These are phyloP conservation scores for Calameuta pallipes DNA, from an alignment of 2,888 invertebrate genomes.

Conservation along the genomic window DNA sequence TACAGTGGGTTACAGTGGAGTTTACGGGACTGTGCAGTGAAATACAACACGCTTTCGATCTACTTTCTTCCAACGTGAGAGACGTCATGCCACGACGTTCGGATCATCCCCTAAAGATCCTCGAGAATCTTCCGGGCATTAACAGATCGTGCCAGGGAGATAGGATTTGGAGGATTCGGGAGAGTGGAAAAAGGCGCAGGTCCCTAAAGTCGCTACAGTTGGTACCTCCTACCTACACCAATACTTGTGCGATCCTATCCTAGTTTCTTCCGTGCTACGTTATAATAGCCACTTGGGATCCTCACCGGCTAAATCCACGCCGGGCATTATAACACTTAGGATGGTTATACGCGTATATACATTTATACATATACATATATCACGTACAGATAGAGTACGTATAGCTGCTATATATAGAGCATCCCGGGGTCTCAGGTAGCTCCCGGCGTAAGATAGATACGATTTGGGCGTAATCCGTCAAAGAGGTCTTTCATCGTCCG, in stretches of 20 bases:
- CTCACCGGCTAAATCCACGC: constrained; percentile 25
- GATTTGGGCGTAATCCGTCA: constrained; percentile 64
- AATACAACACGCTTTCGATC: not conserved
- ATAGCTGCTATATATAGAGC: not conserved
- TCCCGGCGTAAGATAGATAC: constrained; percentile 48
- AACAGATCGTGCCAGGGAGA: not conserved
- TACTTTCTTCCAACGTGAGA: not conserved
- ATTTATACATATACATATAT: not conserved
- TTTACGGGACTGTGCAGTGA: not conserved
- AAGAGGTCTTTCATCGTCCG: constrained; percentile 61
- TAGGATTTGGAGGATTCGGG: not conserved
- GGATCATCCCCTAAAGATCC: not conserved
- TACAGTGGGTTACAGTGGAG: no score
- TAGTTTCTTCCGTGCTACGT: not conserved
- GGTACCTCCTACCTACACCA: no score
- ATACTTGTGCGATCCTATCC: not conserved
- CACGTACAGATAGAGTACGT: not conserved
- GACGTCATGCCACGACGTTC: not conserved
- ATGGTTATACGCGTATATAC: constrained; percentile 11
- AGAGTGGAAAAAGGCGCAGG: not conserved
- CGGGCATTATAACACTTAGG: constrained; percentile 54
- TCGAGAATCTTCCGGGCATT: not conserved
- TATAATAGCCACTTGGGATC: not conserved
- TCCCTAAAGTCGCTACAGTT: not conserved
- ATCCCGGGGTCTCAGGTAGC: constrained; percentile 30